phyloP scores from a whole-genome alignment of 2,797 vertebrate species.

The Macroramphosus scolopax region DNA sequence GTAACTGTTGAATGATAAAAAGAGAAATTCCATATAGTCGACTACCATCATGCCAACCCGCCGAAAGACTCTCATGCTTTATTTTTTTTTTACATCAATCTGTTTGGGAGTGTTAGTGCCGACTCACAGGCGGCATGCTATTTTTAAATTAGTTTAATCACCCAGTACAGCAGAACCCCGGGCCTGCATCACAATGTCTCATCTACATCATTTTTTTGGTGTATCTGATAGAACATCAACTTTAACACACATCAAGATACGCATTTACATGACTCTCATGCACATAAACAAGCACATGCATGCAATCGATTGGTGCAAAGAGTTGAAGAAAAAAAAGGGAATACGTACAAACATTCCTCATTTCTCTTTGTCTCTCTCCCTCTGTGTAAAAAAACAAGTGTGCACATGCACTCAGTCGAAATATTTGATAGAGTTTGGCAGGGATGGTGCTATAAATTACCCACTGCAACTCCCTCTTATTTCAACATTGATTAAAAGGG shows the following conservation, averaged over 20 bases:
- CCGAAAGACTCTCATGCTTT: conserved; percentile 20
- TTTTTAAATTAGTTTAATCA: conserved; percentile 64
- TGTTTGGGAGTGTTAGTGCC: conserved; percentile 11
- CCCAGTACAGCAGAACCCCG: conserved; percentile 35
- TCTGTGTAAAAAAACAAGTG: neutral
- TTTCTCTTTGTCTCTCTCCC: conserved; percentile 9
- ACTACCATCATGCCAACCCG: conserved; percentile 16
- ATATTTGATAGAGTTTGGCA: conserved; percentile 32
- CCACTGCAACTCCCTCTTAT: conserved; percentile 59
- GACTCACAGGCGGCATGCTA: conserved; percentile 15
- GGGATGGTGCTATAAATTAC: conserved; percentile 53
- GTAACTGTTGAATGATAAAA: conserved; percentile 27
- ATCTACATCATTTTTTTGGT: conserved; percentile 43
- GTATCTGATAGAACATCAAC: conserved; percentile 24
- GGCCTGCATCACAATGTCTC: conserved; percentile 47
- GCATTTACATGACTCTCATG: conserved; percentile 13
- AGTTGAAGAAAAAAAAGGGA: conserved; percentile 2
- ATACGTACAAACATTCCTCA: neutral
- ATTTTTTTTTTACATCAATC: conserved; percentile 27
- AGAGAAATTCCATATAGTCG: conserved; percentile 19
- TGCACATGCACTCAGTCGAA: neutral
- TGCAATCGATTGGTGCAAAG: no score
- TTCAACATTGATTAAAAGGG: conserved; percentile 66
- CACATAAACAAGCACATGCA: conserved; percentile 8
- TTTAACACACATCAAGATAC: conserved; percentile 19